Conservation (phyloP, 2,113 vertebrate species). For the Formicarius rufipectus region DNA sequence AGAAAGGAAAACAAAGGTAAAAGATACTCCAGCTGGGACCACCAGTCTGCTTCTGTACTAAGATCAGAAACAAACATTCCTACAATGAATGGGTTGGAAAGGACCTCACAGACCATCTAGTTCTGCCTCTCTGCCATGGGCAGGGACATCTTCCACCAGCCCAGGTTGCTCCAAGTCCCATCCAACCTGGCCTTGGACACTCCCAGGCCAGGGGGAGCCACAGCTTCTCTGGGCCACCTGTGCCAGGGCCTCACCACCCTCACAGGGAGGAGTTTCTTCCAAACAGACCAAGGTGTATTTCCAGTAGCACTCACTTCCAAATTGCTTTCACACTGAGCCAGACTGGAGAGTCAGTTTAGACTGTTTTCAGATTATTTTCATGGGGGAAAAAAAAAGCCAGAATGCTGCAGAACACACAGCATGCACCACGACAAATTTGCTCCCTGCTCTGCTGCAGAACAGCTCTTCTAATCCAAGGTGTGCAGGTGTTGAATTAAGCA, state of each 20-base stretch:
- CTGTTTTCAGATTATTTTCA: too few species aligned
- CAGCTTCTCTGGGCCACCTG: not conserved
- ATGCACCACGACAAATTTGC: fast-evolving
- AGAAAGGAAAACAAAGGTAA: not conserved
- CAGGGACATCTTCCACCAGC: not conserved
- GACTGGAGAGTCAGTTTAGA: not conserved
- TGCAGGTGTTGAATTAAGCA: not conserved
- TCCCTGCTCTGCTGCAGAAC: not conserved
- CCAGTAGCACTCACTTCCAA: not conserved
- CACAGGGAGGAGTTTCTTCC: not conserved
- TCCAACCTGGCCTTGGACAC: not conserved
- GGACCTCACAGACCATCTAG: not conserved
- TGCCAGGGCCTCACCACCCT: not conserved
- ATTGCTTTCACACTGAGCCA: not conserved
- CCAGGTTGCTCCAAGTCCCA: not conserved
- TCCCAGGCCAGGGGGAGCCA: not conserved
- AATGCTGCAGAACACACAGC: not conserved
- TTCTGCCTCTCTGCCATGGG: not conserved
- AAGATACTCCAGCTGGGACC: not conserved
- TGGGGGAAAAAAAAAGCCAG: fast-evolving
- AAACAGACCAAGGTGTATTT: not conserved
- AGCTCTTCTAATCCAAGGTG: not conserved
- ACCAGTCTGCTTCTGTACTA: not conserved
- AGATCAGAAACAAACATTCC: not conserved
- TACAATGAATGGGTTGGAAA: not conserved